Conservation (phyloP, 2,797 vertebrate species). For the Lacerta bilineata region DNA sequence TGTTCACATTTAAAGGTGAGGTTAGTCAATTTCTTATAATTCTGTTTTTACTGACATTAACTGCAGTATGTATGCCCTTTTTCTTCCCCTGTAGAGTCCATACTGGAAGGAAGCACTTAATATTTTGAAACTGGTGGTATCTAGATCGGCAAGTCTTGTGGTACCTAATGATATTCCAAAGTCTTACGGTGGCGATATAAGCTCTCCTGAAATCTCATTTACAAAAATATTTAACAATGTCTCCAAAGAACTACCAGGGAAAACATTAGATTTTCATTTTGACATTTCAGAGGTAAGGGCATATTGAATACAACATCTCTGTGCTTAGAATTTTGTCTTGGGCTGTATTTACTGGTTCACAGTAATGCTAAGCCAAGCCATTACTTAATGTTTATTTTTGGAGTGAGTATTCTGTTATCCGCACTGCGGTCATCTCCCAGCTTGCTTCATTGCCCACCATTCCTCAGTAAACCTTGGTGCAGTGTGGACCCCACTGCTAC, state of each 20-base stretch:
- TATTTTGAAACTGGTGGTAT: constrained; percentile 97
- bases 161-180: constrained; percentile 95
- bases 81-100: constrained; percentile 84
- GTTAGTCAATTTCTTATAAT: background rate
- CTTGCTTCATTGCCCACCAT: too few relatives aligned
- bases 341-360: background rate
- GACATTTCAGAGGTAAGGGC: constrained; percentile 96
- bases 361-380: too few relatives aligned
- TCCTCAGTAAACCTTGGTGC: too few relatives aligned
- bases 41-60: constrained; percentile 29
- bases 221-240: constrained; percentile 98
- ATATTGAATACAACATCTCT: constrained; percentile 8
- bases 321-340: background rate
- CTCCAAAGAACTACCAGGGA: constrained; percentile 97
- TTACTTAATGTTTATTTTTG: too few relatives aligned
- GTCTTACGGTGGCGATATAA: constrained; percentile 89
- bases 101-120: constrained; percentile 99
- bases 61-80: constrained; percentile 32
- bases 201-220: constrained; percentile 96
- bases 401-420: too few relatives aligned
- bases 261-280: constrained; percentile 99
- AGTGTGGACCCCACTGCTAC: too few relatives aligned
- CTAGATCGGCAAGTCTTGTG: constrained; percentile 96
- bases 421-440: too few relatives aligned
- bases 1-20: background rate